phyloP scores from a whole-genome alignment of 2,888 invertebrate species.

The Drosophila niveifrons region DNA sequence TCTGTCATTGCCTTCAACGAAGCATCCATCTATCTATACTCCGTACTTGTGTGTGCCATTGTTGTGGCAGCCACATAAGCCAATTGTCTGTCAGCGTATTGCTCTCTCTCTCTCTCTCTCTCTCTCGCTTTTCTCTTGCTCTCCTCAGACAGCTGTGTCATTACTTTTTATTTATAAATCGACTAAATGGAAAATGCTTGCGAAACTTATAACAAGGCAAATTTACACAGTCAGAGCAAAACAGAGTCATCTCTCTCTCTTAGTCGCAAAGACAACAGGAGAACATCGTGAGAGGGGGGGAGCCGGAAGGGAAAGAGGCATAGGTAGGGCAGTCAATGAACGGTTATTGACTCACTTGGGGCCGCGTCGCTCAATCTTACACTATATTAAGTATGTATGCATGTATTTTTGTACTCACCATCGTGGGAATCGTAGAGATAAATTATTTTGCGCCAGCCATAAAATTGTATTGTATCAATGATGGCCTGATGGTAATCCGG shows the following conservation, averaged over 20 bases:
- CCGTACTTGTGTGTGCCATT: constrained; percentile 2
- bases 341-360: constrained; percentile 63
- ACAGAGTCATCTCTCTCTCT: constrained; percentile 34
- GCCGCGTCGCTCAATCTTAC: constrained; percentile 38
- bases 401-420: constrained; percentile 87
- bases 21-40: constrained; percentile 12
- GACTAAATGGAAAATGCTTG: constrained; percentile 94
- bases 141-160: constrained; percentile 85
- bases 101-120: neutral
- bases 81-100: constrained; percentile 72
- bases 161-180: constrained; percentile 93
- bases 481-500: constrained; percentile 98
- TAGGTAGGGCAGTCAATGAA: constrained; percentile 40
- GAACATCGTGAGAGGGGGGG: neutral
- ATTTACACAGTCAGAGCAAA: constrained; percentile 49
- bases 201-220: constrained; percentile 75
- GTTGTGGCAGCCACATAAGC: constrained; percentile 62
- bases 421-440: constrained; percentile 93
- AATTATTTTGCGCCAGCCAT: constrained; percentile 93
- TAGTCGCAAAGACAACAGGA: constrained; percentile 4
- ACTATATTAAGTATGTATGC: constrained; percentile 42
- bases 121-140: constrained; percentile 5
- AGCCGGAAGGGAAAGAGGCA: neutral
- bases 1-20: constrained; percentile 27
- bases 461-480: constrained; percentile 96